Evolutionary conservation across 2,797 vertebrate genomes (phyloP).

Genomic region (Kryptolebias ocellatus): DNA sequence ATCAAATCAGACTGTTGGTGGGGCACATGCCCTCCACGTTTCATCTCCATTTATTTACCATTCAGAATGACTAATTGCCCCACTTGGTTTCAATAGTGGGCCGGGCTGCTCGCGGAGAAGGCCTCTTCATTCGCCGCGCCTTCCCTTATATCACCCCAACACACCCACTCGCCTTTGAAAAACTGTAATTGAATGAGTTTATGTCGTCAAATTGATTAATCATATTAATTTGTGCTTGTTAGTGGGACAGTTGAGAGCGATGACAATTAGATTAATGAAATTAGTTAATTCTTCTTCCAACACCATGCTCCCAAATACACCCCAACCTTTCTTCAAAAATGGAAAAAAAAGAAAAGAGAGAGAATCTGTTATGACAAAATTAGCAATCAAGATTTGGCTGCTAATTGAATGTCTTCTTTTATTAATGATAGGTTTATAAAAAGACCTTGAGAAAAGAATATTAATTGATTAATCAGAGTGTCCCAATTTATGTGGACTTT

Average conservation of each 20-base stretch:
- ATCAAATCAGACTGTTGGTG: constrained; percentile 29
- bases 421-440: constrained; percentile 96
- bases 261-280: constrained; percentile 97
- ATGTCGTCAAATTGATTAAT: constrained; percentile 98
- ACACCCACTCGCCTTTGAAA: constrained; percentile 91
- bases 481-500: constrained; percentile 66
- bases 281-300: constrained; percentile 83
- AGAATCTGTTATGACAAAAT: constrained; percentile 85
- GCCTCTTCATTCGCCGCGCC: constrained; percentile 50
- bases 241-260: constrained; percentile 90
- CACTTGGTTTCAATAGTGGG: constrained; percentile 74
- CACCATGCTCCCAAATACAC: constrained; percentile 66
- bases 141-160: constrained; percentile 82
- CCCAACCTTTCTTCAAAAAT: constrained; percentile 1
- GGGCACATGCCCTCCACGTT: constrained; percentile 44
- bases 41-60: constrained; percentile 72
- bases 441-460: constrained; percentile 91
- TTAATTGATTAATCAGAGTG: constrained; percentile 90
- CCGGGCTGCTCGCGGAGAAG: constrained; percentile 53
- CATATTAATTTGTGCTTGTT: constrained; percentile 98
- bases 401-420: constrained; percentile 98
- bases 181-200: constrained; percentile 95
- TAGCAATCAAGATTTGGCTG: constrained; percentile 88
- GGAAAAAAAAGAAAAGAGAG: constrained; percentile 62
- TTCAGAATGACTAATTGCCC: constrained; percentile 77